Evolutionary conservation across 2,797 vertebrate genomes (phyloP).

Genomic region (Mormyrus hasselquistii): DNA sequence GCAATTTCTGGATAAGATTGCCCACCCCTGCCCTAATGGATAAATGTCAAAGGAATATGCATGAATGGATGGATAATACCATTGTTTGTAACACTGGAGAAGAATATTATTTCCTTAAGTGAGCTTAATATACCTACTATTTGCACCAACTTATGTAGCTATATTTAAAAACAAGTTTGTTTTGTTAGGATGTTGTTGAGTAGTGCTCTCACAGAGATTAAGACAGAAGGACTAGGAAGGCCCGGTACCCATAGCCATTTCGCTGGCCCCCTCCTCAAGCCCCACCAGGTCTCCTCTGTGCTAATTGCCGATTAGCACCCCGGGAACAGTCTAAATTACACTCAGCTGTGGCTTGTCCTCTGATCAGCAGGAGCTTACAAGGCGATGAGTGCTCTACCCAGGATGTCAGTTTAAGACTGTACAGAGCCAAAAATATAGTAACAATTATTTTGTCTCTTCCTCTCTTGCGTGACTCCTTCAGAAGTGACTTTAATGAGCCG

Average conservation of each 20-base stretch:
- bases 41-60: neutral
- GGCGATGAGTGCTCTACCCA: neutral
- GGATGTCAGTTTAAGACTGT: neutral
- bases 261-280: neutral
- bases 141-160: neutral
- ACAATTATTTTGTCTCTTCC: slow-evolving; percentile 1
- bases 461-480: neutral
- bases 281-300: neutral
- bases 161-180: neutral
- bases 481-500: neutral
- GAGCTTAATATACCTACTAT: neutral
- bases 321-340: slow-evolving; percentile 12
- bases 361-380: neutral
- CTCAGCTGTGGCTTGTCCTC: slow-evolving; percentile 4
- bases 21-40: neutral
- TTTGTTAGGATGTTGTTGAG: neutral
- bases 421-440: neutral
- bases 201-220: neutral
- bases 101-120: neutral
- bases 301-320: slow-evolving; percentile 16
- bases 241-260: neutral
- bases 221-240: neutral
- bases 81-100: neutral
- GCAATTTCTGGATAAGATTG: neutral
- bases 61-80: neutral